Conservation (phyloP, 2,888 invertebrate species). For the Yponomeuta malinellus region DNA sequence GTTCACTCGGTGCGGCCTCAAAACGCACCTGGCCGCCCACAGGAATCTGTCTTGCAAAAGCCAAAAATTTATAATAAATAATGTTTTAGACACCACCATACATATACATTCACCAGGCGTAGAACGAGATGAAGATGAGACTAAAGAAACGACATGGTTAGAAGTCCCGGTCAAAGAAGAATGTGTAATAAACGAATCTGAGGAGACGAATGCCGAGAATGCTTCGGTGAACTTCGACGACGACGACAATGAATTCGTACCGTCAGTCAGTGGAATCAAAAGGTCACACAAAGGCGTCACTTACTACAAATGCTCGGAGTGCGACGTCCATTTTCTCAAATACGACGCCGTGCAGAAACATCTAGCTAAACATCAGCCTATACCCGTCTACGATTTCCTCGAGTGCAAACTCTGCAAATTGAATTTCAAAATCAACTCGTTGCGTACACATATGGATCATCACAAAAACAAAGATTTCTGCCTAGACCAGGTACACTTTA, state of each 20-base stretch:
- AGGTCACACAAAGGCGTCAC: background rate
- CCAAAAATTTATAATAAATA: background rate
- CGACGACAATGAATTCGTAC: background rate
- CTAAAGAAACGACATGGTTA: too few species aligned
- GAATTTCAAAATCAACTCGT: background rate
- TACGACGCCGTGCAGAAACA: background rate
- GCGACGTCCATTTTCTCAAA: background rate
- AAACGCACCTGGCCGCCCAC: background rate
- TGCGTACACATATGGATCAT: background rate
- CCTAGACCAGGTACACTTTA: background rate
- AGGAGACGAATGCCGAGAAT: background rate
- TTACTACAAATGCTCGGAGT: background rate
- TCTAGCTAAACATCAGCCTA: background rate
- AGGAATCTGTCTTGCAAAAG: background rate
- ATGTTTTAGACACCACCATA: background rate
- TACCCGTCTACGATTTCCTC: background rate
- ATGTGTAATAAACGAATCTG: too few species aligned
- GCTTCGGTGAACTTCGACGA: background rate
- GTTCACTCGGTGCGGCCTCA: background rate
- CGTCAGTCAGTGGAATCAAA: background rate
- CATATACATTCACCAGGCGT: background rate
- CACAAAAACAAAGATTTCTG: background rate
- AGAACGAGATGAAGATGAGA: background rate
- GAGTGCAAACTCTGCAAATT: background rate
- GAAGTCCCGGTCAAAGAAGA: too few species aligned